phyloP scores from a whole-genome alignment of 2,888 invertebrate genomes.

The Macropis europaea region DNA sequence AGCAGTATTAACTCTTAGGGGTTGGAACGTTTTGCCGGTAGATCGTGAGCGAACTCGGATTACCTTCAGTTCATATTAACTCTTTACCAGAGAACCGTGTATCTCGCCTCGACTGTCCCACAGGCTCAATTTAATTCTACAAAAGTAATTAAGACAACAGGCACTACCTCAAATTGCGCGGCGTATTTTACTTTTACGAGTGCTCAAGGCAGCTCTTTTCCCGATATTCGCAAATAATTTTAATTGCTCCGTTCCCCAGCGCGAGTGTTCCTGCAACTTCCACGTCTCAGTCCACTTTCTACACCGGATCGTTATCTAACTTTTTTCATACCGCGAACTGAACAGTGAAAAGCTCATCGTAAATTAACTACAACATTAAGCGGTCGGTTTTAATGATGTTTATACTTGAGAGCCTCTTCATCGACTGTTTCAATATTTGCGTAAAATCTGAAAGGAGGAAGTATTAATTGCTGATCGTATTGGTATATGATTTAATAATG shows the following conservation, averaged over 20 bases:
- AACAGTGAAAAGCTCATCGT: not conserved
- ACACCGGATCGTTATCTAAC: not conserved
- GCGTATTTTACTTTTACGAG: conserved; percentile 27
- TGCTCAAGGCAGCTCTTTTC: not conserved
- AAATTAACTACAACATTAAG: not conserved
- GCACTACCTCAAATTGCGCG: conserved; percentile 30
- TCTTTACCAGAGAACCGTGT: not conserved
- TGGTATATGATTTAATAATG: too few species aligned
- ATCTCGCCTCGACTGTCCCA: not conserved
- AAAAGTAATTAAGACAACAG: conserved; percentile 45
- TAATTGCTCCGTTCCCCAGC: not conserved
- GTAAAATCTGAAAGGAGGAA: too few species aligned
- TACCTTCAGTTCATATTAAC: conserved; percentile 44
- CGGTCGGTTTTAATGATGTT: too few species aligned
- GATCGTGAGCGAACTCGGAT: conserved; percentile 34
- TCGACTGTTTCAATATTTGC: too few species aligned
- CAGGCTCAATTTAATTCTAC: conserved; percentile 35
- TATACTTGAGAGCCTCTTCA: too few species aligned
- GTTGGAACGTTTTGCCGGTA: conserved; percentile 9
- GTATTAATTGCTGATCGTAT: too few species aligned
- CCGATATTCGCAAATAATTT: conserved; percentile 15
- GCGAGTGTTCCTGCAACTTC: not conserved
- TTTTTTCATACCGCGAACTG: not conserved
- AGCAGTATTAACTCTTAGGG: conserved; percentile 24
- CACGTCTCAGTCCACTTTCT: not conserved